Evolutionary conservation across 1,140 invertebrate species (phyloP).

Genomic region (Drosophila ambigua): DNA sequence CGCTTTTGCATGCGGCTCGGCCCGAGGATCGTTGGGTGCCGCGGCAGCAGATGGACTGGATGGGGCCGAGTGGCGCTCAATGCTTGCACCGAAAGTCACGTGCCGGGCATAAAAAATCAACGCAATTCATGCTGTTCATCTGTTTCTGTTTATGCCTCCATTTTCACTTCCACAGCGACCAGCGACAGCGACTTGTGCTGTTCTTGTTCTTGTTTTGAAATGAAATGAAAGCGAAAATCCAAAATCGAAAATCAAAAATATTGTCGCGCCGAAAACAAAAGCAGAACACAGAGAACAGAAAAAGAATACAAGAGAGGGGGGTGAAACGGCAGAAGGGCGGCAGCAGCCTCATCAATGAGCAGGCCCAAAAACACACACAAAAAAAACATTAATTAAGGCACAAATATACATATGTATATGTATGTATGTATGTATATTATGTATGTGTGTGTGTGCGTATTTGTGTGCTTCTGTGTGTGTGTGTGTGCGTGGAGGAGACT

Average conservation of each 20-base stretch:
- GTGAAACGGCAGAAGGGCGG: not conserved
- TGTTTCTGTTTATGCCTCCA: constrained; percentile 25
- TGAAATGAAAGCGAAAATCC: constrained; percentile 77
- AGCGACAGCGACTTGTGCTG: constrained; percentile 3
- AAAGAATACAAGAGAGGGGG: constrained; percentile 1
- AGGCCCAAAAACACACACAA: constrained; percentile 40
- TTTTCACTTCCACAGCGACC: constrained; percentile 3
- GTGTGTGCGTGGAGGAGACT: constrained; percentile 42
- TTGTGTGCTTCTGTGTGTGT: not conserved
- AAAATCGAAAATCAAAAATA: constrained; percentile 59
- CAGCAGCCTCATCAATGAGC: constrained; percentile 69
- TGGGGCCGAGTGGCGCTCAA: constrained; percentile 75
- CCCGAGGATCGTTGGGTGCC: not conserved
- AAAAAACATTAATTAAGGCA: constrained; percentile 73
- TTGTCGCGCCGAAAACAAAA: constrained; percentile 50
- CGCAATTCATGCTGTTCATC: constrained; percentile 60
- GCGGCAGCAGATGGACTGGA: constrained; percentile 37
- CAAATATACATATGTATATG: constrained; percentile 34
- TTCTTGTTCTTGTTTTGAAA: constrained; percentile 41
- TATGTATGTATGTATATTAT: constrained; percentile 24
- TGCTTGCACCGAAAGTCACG: constrained; percentile 73
- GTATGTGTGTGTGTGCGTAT: constrained; percentile 10
- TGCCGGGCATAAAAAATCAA: constrained; percentile 72
- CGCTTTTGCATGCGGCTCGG: constrained; percentile 10
- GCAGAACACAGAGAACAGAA: constrained; percentile 6